phyloP scores from a whole-genome alignment of 2,113 vertebrate species.

The rabbit (Oryctolagus cuniculus) region DNA sequence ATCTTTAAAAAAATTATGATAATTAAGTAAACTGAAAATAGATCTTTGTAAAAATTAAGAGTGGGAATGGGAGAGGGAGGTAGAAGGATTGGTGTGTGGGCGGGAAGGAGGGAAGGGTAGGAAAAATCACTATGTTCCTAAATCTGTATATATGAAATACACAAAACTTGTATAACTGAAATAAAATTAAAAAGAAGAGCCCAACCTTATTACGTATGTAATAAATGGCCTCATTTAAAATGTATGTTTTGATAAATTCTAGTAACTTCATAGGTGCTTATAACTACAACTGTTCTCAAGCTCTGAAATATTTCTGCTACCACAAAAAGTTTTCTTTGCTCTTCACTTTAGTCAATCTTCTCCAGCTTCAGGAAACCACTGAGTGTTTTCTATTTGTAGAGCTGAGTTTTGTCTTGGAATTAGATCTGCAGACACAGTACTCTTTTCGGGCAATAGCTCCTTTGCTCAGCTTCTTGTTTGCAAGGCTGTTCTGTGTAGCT shows the following conservation, averaged over 20 bases:
- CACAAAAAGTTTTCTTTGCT: background rate
- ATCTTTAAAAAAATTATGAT: no score
- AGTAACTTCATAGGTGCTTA: background rate
- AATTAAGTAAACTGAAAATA: no score
- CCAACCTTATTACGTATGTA: background rate
- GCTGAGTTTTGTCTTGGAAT: background rate
- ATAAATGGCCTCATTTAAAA: background rate
- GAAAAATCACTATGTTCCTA: no score
- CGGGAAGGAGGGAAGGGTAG: no score
- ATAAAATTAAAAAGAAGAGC: no score
- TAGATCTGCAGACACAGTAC: background rate
- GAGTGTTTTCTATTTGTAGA: background rate
- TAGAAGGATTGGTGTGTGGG: no score
- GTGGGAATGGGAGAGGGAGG: no score
- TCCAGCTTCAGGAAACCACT: background rate
- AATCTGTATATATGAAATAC: no score
- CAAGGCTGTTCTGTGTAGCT: background rate
- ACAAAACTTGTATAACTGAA: no score
- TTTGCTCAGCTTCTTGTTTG: background rate
- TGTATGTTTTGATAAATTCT: background rate
- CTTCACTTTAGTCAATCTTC: background rate
- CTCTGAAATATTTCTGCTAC: background rate
- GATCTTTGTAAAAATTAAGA: no score
- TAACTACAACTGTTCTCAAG: background rate
- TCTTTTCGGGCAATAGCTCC: background rate